Evolutionary conservation across 2,888 invertebrate genomes (phyloP).

Genomic region (Taphrorychus bicolor): DNA sequence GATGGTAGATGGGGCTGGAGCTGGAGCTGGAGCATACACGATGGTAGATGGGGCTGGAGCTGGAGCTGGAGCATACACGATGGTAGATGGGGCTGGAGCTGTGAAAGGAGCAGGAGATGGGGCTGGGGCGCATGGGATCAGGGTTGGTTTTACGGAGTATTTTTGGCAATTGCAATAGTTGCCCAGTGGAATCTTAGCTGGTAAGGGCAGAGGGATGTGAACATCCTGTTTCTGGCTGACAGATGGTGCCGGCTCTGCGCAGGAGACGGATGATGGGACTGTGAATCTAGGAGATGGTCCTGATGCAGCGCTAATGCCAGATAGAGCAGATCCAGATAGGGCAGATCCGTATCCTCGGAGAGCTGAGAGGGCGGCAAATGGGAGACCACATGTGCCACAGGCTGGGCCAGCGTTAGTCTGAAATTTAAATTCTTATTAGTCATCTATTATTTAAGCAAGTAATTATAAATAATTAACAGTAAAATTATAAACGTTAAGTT

Average conservation of each 20-base stretch:
- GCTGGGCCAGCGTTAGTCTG: slow-evolving; percentile 10
- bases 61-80: neutral
- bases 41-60: slow-evolving; percentile 13
- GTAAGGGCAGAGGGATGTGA: slow-evolving; percentile 24
- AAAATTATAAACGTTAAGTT: neutral
- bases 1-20: neutral
- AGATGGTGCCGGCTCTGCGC: slow-evolving; percentile 12
- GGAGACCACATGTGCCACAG: slow-evolving; percentile 1
- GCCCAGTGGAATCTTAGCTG: slow-evolving; percentile 26
- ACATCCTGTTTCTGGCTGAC: slow-evolving; percentile 28
- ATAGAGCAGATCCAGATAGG: slow-evolving; percentile 2
- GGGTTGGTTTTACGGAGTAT: slow-evolving; percentile 21
- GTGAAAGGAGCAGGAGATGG: neutral
- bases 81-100: neutral
- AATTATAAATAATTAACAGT: neutral
- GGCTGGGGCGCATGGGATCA: slow-evolving; percentile 21
- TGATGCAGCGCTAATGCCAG: slow-evolving; percentile 1
- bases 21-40: neutral
- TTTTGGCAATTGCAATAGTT: slow-evolving; percentile 36
- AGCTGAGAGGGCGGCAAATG: neutral
- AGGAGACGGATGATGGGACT: slow-evolving; percentile 7
- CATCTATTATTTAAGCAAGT: neutral
- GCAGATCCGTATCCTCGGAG: neutral
- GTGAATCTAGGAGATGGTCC: neutral
- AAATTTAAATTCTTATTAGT: neutral